phyloP scores from a whole-genome alignment of 2,888 invertebrate genomes.

The Linnaemya vulpina region DNA sequence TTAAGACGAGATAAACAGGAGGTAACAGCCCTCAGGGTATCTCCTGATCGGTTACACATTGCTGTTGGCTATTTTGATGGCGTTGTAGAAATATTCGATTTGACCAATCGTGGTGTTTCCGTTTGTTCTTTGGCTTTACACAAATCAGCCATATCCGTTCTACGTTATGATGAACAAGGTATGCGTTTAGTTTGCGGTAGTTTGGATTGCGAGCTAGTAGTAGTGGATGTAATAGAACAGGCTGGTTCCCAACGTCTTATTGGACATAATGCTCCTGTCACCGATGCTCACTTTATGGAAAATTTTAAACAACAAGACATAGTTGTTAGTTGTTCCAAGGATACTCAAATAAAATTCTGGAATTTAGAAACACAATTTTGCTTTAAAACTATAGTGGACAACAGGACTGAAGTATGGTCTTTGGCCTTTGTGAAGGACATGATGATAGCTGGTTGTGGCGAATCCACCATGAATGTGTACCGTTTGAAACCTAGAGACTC shows the following conservation, averaged over 20 bases:
- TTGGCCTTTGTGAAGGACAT: constrained; percentile 90
- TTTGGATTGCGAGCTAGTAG: constrained; percentile 95
- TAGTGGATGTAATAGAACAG: constrained; percentile 97
- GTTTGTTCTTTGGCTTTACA: constrained; percentile 90
- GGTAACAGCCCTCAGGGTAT: constrained; percentile 90
- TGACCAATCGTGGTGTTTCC: constrained; percentile 87
- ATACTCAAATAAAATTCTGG: constrained; percentile 98
- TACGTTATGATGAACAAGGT: constrained; percentile 92
- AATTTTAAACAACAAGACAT: constrained; percentile 83
- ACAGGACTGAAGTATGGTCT: constrained; percentile 94
- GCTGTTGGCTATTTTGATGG: constrained; percentile 97
- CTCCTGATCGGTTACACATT: constrained; percentile 90
- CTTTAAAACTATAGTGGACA: constrained; percentile 96
- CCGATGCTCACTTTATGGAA: constrained; percentile 90
- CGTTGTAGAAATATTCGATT: constrained; percentile 91
- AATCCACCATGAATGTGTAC: constrained; percentile 93
- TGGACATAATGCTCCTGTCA: constrained; percentile 96
- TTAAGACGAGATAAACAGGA: constrained; percentile 91
- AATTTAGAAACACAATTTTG: constrained; percentile 97
- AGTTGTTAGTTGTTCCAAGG: constrained; percentile 93
- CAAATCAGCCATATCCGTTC: constrained; percentile 90
- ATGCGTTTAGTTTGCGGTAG: constrained; percentile 93
- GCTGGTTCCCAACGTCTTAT: constrained; percentile 93
- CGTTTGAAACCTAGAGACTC: constrained; percentile 85
- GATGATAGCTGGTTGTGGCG: constrained; percentile 94